Base-by-base conservation (phyloP, 2,113 vertebrate species). In the Phylloscopus trochiloides region DNA sequence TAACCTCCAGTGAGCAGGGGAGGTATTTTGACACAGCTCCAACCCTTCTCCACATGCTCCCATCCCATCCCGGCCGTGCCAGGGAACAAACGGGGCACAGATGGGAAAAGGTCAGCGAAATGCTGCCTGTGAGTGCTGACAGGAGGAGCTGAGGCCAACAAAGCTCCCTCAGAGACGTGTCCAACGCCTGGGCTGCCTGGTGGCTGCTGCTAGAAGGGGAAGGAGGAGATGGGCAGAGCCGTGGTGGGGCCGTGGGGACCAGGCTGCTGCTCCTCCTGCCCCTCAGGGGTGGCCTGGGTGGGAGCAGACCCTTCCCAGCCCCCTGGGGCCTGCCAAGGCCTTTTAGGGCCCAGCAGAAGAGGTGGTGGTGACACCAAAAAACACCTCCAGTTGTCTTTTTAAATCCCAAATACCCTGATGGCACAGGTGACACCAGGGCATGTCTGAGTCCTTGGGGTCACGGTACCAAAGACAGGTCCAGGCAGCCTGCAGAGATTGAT, bases 91-190 rank as follows among this genome's bases (percentile, higher is more conserved):
- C 10, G 51, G 54, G 75, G 91, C 88, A 88, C 86, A 88, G 79
- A 80, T 51, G 54, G 71, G 82, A 73, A 95, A 93, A 96, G 90
- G 86, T 92, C 86, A 94, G 61, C 17, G 29, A 90, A 94, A 85
- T 65, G 66, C 75, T 95, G 79, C 62, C 82, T 88, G 32, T 1
- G 6, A 76, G 75, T 86, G 90, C 81, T 85, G 82, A 76, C 82
- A 73, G 73, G 63, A 94, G 80, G 38, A 58, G 80, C 76, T 87
- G 47, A 55, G 70, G 61, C 57, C 73, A 90, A 90, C 51, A 95
- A 91, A 92, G 54, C 92, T 93, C 65, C 91, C 72, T 96, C 90
- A 92, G 90, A 88, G 54, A 47, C 4, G 4, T n/a, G 71, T 78
- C 78, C 85, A 93, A 34, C 36, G 1, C n/a, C 68, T 71, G 2